Evolutionary conservation across 2,113 vertebrate genomes (phyloP), one percentile per base, ranked within the genome.

Genomic region (Brachionichthys hirsutus): DNA sequence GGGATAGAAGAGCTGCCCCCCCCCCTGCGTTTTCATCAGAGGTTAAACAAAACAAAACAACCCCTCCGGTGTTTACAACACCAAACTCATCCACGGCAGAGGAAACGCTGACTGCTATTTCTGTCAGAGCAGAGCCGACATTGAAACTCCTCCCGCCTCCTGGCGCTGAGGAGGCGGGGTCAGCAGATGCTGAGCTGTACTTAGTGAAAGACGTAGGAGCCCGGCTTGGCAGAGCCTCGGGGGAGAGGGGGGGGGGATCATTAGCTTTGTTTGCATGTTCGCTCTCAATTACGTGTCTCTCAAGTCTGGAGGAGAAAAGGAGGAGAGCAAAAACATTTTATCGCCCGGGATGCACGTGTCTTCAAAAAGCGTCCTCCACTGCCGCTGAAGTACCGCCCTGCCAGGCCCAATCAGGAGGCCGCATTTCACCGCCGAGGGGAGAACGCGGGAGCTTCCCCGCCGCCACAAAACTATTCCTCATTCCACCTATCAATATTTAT

Each of bases 401-500:
- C 70, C 41, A 6, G 66, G 51, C 46, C 73, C 81, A 64, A 84
- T 85, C 82, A 77, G 73, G 72, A 70, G 82, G 77, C 78, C 72
- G 82, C 78, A 87, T 85, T 86, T 89, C 81, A 89, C 35, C 24
- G 65, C 14, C 34, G 53, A 47, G 24, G 41, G 53, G 64, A 16
- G 30, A 73, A 67, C 47, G 56, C 19, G 19, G 67, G 74, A 48
- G 64, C 60, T 79, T 70, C 62, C 40, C 30, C 67, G 53, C 70
- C 66, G 73, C 79, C 82, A 80, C 85, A 88, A 87, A 84, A 85
- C 79, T 73, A 88, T 89, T 79, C 77, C 75, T 87, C 83, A 80
- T 87, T 78, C 72, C 73, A 77, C 73, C 75, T 84, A 73, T 87
- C 70, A 83, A 83, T 90, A 87, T 89, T 89, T 89, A 88, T 91